Conservation (phyloP, 2,888 invertebrate genomes). For the Hyppa rectilinea region DNA sequence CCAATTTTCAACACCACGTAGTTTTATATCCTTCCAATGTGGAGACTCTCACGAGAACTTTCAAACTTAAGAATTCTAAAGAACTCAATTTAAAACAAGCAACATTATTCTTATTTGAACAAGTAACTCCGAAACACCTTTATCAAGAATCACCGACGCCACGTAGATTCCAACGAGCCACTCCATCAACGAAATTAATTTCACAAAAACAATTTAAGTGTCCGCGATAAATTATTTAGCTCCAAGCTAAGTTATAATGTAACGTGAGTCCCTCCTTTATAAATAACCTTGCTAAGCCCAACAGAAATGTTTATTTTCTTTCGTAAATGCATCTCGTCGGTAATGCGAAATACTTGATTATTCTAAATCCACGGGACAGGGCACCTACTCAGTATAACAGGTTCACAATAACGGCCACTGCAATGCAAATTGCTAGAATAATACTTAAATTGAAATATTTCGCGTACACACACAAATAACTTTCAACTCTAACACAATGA, state of each 20-base stretch:
- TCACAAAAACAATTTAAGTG: conserved; percentile 73
- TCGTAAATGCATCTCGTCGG: conserved; percentile 61
- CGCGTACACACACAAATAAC: conserved; percentile 50
- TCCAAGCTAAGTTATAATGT: conserved; percentile 66
- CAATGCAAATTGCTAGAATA: conserved; percentile 83
- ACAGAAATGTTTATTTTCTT: conserved; percentile 66
- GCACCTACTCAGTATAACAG: conserved; percentile 64
- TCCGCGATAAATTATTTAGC: conserved; percentile 68
- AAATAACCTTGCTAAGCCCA: conserved; percentile 61
- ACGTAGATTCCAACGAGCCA: conserved; percentile 62
- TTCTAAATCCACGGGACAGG: conserved; percentile 67
- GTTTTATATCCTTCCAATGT: background rate
- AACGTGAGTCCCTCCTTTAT: conserved; percentile 61
- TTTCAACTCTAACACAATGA: conserved; percentile 65
- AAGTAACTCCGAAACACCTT: conserved; percentile 54
- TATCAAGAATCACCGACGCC: conserved; percentile 65
- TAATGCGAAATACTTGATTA: conserved; percentile 72
- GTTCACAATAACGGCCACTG: conserved; percentile 74
- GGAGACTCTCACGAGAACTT: conserved; percentile 4
- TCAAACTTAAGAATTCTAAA: background rate
- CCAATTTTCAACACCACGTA: background rate
- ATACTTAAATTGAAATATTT: conserved; percentile 83
- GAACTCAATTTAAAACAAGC: conserved; percentile 33
- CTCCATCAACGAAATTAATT: conserved; percentile 72
- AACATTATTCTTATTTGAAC: conserved; percentile 48